Conservation (phyloP, 2,113 vertebrate species). For the Catharus bicknelli region DNA sequence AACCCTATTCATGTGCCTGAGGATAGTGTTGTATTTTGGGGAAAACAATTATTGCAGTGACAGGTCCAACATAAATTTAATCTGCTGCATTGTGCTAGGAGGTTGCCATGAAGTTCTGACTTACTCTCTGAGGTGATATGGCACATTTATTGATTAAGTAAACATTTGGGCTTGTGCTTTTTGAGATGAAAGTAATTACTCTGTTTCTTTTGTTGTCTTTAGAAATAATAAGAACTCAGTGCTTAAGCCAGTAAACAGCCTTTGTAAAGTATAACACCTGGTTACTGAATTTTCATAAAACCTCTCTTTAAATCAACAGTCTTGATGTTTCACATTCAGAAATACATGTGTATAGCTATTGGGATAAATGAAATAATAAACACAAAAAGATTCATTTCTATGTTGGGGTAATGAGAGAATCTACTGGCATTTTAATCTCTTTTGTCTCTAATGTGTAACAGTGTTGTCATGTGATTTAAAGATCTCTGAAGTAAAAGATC, state of each 20-base stretch:
- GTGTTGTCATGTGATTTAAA: background rate
- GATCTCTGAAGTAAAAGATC: background rate
- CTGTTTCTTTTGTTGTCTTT: background rate
- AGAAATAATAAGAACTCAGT: background rate
- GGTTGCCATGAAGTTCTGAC: background rate
- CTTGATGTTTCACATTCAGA: background rate
- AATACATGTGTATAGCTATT: background rate
- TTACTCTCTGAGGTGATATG: background rate
- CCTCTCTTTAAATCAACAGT: background rate
- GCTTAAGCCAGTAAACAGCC: background rate
- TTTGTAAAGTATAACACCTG: background rate
- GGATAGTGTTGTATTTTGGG: background rate
- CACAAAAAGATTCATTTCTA: background rate
- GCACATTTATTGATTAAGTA: background rate
- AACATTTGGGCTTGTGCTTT: background rate
- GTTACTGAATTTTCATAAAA: background rate
- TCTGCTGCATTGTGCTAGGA: background rate
- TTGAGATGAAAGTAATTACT: background rate
- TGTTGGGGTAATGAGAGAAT: background rate
- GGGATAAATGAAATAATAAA: background rate
- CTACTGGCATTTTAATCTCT: background rate
- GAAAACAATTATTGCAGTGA: background rate
- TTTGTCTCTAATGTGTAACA: background rate
- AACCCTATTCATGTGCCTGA: constrained; percentile 14
- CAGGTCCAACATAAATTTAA: background rate